A percentile compares a stretch with the other conserved stretches of the same genome.
These are phyloP conservation scores for Scaeva pyrastri DNA, from an alignment of 2,888 invertebrate genomes.

Conservation along the genomic window DNA sequence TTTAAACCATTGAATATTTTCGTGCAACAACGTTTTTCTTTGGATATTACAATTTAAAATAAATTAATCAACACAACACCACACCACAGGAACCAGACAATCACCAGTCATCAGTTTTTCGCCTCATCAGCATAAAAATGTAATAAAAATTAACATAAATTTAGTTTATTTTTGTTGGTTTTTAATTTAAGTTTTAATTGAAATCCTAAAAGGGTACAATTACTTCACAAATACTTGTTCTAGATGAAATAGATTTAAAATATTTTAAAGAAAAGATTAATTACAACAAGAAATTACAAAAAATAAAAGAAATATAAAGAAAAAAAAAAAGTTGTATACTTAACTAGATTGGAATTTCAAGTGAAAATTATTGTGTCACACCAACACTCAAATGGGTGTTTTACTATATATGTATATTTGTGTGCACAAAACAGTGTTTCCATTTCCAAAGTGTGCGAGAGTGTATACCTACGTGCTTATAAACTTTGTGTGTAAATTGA, in stretches of 20 bases:
- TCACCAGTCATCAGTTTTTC: constrained; percentile 41
- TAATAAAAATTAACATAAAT: constrained; percentile 40
- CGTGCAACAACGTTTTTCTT: constrained; percentile 34
- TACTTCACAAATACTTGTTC: too few relatives aligned
- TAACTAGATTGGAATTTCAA: constrained; percentile 76
- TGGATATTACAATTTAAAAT: constrained; percentile 52
- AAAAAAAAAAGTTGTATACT: constrained; percentile 66
- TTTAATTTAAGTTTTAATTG: neutral
- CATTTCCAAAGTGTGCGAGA: constrained; percentile 31
- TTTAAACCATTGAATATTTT: neutral
- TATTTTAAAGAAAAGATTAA: constrained; percentile 15
- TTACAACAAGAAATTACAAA: constrained; percentile 9
- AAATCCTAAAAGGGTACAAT: constrained; percentile 2
- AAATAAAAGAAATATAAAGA: constrained; percentile 26
- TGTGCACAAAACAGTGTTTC: constrained; percentile 37
- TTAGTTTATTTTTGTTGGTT: constrained; percentile 9
- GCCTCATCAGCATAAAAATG: constrained; percentile 62
- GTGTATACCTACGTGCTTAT: constrained; percentile 24
- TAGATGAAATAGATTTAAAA: constrained; percentile 15
- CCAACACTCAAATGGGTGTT: constrained; percentile 73
- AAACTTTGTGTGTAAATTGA: constrained; percentile 63
- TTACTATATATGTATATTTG: constrained; percentile 43
- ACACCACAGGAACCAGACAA: constrained; percentile 30
- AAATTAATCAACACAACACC: constrained; percentile 28
- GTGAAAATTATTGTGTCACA: constrained; percentile 76